Conservation (phyloP, 2,888 invertebrate genomes). For the Cyclophora punctaria region DNA sequence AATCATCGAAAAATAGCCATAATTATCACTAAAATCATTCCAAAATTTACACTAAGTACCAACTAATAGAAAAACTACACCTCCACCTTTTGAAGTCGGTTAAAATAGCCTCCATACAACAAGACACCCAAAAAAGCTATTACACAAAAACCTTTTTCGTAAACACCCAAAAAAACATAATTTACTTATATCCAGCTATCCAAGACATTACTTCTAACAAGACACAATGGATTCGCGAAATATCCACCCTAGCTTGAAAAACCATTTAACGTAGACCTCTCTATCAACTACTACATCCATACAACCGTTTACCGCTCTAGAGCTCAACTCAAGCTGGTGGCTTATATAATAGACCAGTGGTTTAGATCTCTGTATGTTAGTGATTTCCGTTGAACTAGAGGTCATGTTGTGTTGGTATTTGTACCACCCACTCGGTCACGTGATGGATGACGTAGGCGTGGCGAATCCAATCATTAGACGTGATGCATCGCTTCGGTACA, state of each 20-base stretch:
- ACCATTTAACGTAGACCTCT: conserved; percentile 35
- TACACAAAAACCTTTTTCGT: conserved; percentile 21
- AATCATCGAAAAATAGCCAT: too few species aligned
- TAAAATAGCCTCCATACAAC: background rate
- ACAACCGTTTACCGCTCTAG: background rate
- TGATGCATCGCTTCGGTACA: conserved; percentile 69
- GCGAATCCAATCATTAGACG: conserved; percentile 73
- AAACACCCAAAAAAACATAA: conserved; percentile 52
- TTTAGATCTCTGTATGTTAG: background rate
- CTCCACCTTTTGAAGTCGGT: too few species aligned
- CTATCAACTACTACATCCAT: conserved; percentile 12
- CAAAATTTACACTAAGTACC: too few species aligned
- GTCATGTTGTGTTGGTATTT: conserved; percentile 35
- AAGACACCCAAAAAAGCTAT: conserved; percentile 10
- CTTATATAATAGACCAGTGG: background rate
- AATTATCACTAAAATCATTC: too few species aligned
- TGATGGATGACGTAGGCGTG: conserved; percentile 74
- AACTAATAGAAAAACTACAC: too few species aligned
- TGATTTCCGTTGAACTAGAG: conserved; percentile 23
- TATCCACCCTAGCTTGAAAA: conserved; percentile 43
- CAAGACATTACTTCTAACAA: conserved; percentile 72
- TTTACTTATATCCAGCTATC: conserved; percentile 67
- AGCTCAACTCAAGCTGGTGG: too few species aligned
- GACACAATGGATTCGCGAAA: conserved; percentile 67
- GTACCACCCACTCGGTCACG: conserved; percentile 49